Percentiles rank a stretch among this genome's conserved stretches.
Evolutionary conservation across 2,113 vertebrate genomes (phyloP).

Genomic region (Motacilla tschutschensis): DNA sequence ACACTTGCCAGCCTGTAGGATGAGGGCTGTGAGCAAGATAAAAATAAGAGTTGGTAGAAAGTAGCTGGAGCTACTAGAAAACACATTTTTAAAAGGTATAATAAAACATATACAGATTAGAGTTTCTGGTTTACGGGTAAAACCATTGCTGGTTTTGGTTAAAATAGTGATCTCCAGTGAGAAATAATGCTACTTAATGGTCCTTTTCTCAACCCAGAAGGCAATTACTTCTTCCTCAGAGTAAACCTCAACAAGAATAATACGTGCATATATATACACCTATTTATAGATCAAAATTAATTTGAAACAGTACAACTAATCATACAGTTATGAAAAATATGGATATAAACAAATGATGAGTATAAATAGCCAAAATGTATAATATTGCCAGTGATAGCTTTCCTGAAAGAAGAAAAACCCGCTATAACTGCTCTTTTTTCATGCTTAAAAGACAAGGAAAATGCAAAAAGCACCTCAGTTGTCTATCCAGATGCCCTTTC

Average conservation of each 20-base stretch:
- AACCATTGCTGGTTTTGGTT: constrained; percentile 7
- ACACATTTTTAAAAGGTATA: not conserved
- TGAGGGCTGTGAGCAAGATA: not conserved
- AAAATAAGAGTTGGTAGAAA: not conserved
- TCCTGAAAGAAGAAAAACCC: not conserved
- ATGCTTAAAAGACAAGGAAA: not conserved
- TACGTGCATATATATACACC: not conserved
- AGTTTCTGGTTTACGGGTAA: not conserved
- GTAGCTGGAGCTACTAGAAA: not conserved
- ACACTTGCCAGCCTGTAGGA: not conserved
- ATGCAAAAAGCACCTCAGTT: not conserved
- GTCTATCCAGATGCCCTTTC: not conserved
- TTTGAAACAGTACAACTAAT: not conserved
- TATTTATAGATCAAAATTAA: constrained; percentile 19
- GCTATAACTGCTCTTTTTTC: not conserved
- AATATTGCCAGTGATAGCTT: not conserved
- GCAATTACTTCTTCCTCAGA: constrained; percentile 9
- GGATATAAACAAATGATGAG: not conserved
- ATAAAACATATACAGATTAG: not conserved
- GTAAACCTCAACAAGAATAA: constrained; percentile 2
- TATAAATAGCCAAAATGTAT: not conserved
- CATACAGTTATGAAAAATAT: not conserved
- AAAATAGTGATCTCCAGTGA: constrained; percentile 28
- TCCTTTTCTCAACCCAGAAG: not conserved
- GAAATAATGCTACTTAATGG: not conserved